phyloP scores from a whole-genome alignment of 2,888 invertebrate genomes.

The Drosophila robusta region DNA sequence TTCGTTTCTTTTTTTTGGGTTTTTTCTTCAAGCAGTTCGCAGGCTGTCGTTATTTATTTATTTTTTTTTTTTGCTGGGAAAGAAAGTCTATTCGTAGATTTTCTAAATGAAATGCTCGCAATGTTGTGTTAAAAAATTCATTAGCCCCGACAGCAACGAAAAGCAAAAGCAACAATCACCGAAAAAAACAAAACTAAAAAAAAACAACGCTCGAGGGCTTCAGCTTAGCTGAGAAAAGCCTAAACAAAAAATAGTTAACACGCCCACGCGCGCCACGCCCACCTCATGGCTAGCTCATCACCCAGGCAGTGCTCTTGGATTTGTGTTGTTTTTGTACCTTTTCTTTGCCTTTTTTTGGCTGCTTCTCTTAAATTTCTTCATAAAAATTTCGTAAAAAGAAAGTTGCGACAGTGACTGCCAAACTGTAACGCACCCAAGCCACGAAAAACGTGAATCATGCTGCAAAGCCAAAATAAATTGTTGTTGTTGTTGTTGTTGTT shows the following conservation, averaged over 20 bases:
- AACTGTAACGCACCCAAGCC: slow-evolving; percentile 72
- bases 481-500: slow-evolving; percentile 28
- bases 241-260: slow-evolving; percentile 57
- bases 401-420: slow-evolving; percentile 64
- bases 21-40: slow-evolving; percentile 16
- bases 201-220: slow-evolving; percentile 37
- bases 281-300: slow-evolving; percentile 13
- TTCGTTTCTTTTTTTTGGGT: neutral
- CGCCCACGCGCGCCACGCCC: slow-evolving; percentile 64
- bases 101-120: slow-evolving; percentile 70
- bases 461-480: slow-evolving; percentile 42
- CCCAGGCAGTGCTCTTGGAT: slow-evolving; percentile 2
- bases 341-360: slow-evolving; percentile 41
- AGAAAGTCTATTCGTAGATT: slow-evolving; percentile 45
- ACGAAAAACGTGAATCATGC: slow-evolving; percentile 60
- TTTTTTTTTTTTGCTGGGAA: slow-evolving; percentile 40
- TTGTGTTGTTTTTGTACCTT: slow-evolving; percentile 7
- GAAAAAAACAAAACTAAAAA: neutral
- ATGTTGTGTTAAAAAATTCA: slow-evolving; percentile 63
- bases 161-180: slow-evolving; percentile 6
- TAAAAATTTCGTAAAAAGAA: slow-evolving; percentile 73
- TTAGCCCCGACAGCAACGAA: slow-evolving; percentile 45
- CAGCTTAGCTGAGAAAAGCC: slow-evolving; percentile 42
- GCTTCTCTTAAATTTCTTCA: slow-evolving; percentile 63
- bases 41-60: slow-evolving; percentile 7